These are phyloP conservation scores for Gadopsis marmoratus DNA, from an alignment of 2,797 vertebrate genomes.

Conservation along the genomic window DNA sequence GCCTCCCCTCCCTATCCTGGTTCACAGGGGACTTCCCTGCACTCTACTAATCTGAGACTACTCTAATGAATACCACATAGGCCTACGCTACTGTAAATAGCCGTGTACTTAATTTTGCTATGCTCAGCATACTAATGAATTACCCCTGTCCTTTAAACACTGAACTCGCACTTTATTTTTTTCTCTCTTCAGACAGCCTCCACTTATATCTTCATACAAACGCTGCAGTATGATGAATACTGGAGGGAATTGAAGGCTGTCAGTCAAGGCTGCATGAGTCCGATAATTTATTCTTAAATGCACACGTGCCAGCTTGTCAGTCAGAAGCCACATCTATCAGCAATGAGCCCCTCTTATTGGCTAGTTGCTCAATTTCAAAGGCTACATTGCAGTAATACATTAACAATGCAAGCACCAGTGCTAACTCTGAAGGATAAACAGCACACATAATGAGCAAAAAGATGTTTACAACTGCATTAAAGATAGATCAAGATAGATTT, in stretches of 20 bases:
- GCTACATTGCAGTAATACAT: neutral
- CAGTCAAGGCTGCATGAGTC: neutral
- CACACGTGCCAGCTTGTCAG: slow-evolving; percentile 11
- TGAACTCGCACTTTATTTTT: neutral
- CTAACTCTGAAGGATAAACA: neutral
- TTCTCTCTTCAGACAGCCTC: neutral
- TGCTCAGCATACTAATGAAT: slow-evolving; percentile 10
- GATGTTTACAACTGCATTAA: neutral
- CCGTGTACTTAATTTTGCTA: slow-evolving; percentile 23
- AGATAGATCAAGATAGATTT: neutral
- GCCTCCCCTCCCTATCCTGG: slow-evolving; percentile 65
- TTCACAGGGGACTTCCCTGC: slow-evolving; percentile 63
- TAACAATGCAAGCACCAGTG: neutral
- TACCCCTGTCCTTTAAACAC: neutral
- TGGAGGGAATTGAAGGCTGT: neutral
- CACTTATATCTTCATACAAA: neutral
- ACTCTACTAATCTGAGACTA: slow-evolving; percentile 42
- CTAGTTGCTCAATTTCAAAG: neutral
- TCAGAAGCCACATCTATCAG: neutral
- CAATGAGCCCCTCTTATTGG: neutral
- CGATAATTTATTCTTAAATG: slow-evolving; percentile 13
- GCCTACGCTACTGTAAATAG: slow-evolving; percentile 17
- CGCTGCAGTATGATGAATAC: neutral
- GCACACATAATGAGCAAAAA: neutral
- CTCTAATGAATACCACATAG: slow-evolving; percentile 43